phyloP scores from a whole-genome alignment of 2,113 vertebrate species.

The Sinocyclocheilus anshuiensis region DNA sequence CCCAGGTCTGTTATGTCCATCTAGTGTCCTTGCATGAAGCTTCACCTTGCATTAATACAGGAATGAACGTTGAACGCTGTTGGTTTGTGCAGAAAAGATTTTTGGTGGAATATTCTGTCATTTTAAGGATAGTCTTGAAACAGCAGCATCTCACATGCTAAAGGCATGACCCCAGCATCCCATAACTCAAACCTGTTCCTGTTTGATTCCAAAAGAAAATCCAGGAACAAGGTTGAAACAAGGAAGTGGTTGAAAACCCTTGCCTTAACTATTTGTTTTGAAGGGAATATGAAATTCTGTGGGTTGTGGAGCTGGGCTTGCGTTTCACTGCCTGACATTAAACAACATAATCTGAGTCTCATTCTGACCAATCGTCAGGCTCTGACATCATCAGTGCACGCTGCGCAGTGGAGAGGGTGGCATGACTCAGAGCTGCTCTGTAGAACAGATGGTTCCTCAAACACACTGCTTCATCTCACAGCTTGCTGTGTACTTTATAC shows the following conservation, averaged over 20 bases:
- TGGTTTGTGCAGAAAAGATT: neutral
- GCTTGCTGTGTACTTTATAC: slow-evolving; percentile 20
- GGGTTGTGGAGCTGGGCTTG: neutral
- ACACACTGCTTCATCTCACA: neutral
- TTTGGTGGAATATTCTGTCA: neutral
- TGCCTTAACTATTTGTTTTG: slow-evolving; percentile 1
- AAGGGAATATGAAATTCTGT: neutral
- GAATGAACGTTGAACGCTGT: neutral
- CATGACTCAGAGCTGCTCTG: slow-evolving; percentile 39
- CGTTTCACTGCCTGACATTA: neutral
- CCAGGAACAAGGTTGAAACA: neutral
- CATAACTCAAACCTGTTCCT: neutral
- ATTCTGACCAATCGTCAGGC: slow-evolving; percentile 13
- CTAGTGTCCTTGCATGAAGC: neutral
- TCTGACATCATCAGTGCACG: slow-evolving; percentile 34
- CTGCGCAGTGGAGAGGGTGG: neutral
- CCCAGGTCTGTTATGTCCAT: neutral
- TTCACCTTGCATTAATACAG: neutral
- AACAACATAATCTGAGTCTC: slow-evolving; percentile 32
- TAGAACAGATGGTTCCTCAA: slow-evolving; percentile 47
- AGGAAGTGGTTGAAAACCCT: neutral
- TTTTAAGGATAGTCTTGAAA: neutral
- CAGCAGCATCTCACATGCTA: neutral
- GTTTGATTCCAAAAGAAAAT: neutral
- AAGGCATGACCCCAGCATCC: neutral